Conservation (phyloP, 2,113 vertebrate genomes). For the Isichthys henryi region DNA sequence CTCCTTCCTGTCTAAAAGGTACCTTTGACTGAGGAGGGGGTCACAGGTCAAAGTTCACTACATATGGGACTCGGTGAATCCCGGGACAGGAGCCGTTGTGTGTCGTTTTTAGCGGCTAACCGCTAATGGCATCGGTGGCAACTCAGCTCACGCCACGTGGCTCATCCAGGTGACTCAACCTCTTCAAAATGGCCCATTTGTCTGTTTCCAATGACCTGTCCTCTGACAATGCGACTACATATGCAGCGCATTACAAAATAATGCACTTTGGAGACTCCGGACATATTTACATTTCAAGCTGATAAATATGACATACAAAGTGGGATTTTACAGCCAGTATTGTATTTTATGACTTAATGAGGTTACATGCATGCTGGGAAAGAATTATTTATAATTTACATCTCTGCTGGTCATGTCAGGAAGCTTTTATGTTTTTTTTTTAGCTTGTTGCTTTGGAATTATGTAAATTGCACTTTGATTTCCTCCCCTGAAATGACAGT, state of each 20-base stretch:
- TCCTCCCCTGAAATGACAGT: neutral
- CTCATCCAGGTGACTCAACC: neutral
- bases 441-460: neutral
- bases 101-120: neutral
- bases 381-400: neutral
- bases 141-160: neutral
- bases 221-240: neutral
- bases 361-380: neutral
- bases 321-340: neutral
- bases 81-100: neutral
- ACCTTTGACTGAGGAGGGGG: neutral
- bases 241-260: neutral
- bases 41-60: neutral
- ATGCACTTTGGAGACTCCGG: neutral
- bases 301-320: neutral
- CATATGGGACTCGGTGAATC: neutral
- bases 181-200: neutral
- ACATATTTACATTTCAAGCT: neutral
- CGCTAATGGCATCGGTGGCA: neutral
- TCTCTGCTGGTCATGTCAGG: neutral
- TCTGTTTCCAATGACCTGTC: neutral
- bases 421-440: neutral
- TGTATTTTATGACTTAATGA: slow-evolving; percentile 1
- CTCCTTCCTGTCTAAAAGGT: neutral
- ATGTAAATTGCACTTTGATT: neutral